These are phyloP conservation scores for Malurus elegans DNA, from an alignment of 2,113 vertebrate genomes.

Conservation along the genomic window DNA sequence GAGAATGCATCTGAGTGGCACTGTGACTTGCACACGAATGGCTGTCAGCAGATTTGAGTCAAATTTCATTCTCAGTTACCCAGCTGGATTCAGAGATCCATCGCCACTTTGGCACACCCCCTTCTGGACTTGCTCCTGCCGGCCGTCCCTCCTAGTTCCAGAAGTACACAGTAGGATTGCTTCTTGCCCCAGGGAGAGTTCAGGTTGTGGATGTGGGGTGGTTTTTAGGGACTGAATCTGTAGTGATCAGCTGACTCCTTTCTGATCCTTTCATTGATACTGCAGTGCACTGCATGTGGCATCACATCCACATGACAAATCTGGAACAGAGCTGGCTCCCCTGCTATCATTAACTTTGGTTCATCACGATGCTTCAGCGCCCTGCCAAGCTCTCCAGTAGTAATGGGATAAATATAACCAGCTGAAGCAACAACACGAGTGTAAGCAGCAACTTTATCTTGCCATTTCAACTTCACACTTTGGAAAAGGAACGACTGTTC, in stretches of 20 bases:
- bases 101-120: neutral
- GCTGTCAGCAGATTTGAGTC: neutral
- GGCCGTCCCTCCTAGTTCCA: neutral
- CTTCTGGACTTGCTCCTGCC: neutral
- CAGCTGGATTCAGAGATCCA: neutral
- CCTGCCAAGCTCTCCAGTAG: slow-evolving; percentile 39
- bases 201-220: neutral
- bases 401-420: slow-evolving; percentile 53
- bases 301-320: slow-evolving; percentile 20
- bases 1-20: neutral
- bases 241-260: neutral
- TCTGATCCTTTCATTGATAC: slow-evolving; percentile 23
- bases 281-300: neutral
- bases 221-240: neutral
- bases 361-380: neutral
- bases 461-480: slow-evolving; percentile 4
- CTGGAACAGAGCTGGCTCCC: slow-evolving; percentile 25
- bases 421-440: neutral
- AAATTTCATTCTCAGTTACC: neutral
- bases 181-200: neutral
- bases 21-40: neutral
- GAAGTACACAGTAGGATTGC: neutral
- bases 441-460: slow-evolving; percentile 30
- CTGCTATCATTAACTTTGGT: slow-evolving; percentile 29
- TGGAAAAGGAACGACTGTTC: neutral